These are phyloP conservation scores for Cryptoprocta ferox DNA, from an alignment of 2,797 vertebrate species.

Conservation along the genomic window DNA sequence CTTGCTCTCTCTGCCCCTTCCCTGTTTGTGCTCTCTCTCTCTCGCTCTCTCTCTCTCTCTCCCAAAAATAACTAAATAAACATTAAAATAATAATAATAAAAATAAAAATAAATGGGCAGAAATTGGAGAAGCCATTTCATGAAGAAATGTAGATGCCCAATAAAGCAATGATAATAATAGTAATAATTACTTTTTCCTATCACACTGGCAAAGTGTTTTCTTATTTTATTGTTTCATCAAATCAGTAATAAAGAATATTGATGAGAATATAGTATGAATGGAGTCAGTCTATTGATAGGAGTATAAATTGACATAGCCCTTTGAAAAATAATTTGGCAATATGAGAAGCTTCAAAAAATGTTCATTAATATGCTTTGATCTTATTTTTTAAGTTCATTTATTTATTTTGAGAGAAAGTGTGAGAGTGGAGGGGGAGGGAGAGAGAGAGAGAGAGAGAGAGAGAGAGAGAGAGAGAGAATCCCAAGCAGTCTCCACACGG, in stretches of 20 bases:
- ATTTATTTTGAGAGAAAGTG: too few species aligned
- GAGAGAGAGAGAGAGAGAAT: too few species aligned
- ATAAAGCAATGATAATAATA: background rate
- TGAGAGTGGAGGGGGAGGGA: too few species aligned
- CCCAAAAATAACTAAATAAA: too few species aligned
- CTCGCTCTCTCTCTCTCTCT: too few species aligned
- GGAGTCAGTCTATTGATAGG: background rate
- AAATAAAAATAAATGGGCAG: background rate
- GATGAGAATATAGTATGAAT: background rate
- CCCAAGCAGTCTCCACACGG: too few species aligned
- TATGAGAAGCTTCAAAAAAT: background rate
- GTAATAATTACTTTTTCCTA: background rate
- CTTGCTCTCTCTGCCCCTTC: too few species aligned
- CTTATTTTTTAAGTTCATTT: too few species aligned
- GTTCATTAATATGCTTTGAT: background rate
- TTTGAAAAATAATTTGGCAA: constrained; percentile 11
- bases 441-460: too few species aligned
- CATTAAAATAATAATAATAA: too few species aligned
- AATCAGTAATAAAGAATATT: background rate
- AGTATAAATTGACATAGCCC: background rate
- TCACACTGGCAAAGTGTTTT: background rate
- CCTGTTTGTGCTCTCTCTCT: accelerated
- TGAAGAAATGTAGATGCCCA: background rate
- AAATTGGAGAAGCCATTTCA: background rate
- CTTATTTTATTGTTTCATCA: constrained; percentile 18